Evolutionary conservation across 2,797 vertebrate genomes (phyloP).

Genomic region (Helostoma temminkii): DNA sequence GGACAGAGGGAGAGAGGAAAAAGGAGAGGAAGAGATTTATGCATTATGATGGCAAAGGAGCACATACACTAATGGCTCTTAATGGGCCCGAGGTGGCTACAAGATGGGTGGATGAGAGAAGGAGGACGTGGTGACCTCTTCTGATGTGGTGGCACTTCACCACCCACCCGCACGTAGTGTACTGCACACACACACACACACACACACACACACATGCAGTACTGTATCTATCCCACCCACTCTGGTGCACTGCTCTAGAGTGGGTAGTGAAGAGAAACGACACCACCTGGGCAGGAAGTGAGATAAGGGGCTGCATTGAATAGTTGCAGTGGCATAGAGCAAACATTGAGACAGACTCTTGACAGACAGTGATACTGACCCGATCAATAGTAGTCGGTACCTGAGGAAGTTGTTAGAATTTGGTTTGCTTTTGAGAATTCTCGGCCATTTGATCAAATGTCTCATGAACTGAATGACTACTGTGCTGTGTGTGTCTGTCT

Average conservation of each 20-base stretch:
- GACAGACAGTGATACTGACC: slow-evolving; percentile 41
- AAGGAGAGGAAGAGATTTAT: slow-evolving; percentile 81
- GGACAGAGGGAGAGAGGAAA: slow-evolving; percentile 55
- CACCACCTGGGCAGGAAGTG: slow-evolving; percentile 60
- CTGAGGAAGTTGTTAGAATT: slow-evolving; percentile 91
- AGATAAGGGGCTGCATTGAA: slow-evolving; percentile 48
- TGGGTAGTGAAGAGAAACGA: slow-evolving; percentile 54
- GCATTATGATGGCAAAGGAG: slow-evolving; percentile 88
- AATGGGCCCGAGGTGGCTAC: slow-evolving; percentile 84
- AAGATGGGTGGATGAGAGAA: slow-evolving; percentile 77
- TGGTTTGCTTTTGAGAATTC: slow-evolving; percentile 94
- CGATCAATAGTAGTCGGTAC: slow-evolving; percentile 61
- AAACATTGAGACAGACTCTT: slow-evolving; percentile 38
- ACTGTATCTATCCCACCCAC: slow-evolving; percentile 85
- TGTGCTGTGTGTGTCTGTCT: slow-evolving; percentile 19
- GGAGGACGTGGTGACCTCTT: slow-evolving; percentile 94
- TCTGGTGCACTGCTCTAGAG: slow-evolving; percentile 56
- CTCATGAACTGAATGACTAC: slow-evolving; percentile 90
- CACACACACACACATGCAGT: slow-evolving; percentile 88
- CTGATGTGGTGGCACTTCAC: slow-evolving; percentile 92
- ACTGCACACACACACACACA: slow-evolving; percentile 85
- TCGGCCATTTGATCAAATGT: slow-evolving; percentile 94
- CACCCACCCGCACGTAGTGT: slow-evolving; percentile 84
- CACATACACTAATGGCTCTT: slow-evolving; percentile 83
- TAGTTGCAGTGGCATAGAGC: slow-evolving; percentile 17